Conservation (phyloP, 1,140 invertebrate species). For the Scaptomyza montana region DNA sequence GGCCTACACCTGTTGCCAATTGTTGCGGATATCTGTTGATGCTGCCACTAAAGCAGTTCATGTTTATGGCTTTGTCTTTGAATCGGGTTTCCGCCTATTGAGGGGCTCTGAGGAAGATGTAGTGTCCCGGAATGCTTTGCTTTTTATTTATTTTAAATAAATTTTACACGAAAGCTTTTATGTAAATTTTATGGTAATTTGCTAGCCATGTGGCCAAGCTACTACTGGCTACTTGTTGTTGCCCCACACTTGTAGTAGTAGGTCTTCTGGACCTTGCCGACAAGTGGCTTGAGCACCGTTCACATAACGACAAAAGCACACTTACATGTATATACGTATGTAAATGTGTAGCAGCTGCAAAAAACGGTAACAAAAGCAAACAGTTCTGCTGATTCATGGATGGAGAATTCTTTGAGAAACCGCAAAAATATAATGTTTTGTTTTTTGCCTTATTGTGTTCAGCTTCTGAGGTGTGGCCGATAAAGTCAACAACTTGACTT, state of each 20-base stretch:
- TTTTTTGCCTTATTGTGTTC: slow-evolving; percentile 23
- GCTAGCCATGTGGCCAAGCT: slow-evolving; percentile 18
- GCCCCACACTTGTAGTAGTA: not conserved
- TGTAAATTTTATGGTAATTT: slow-evolving; percentile 82
- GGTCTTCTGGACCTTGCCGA: slow-evolving; percentile 1
- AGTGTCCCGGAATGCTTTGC: slow-evolving; percentile 62
- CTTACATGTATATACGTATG: not conserved
- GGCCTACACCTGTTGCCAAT: slow-evolving; percentile 79
- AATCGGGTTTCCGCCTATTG: slow-evolving; percentile 47
- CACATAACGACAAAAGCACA: slow-evolving; percentile 15
- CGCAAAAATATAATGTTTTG: slow-evolving; percentile 40
- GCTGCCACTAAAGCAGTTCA: slow-evolving; percentile 54
- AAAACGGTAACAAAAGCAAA: slow-evolving; percentile 29
- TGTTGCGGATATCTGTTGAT: slow-evolving; percentile 45
- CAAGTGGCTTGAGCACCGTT: slow-evolving; percentile 15
- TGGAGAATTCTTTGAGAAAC: slow-evolving; percentile 39
- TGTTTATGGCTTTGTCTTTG: slow-evolving; percentile 64
- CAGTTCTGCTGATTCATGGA: slow-evolving; percentile 59
- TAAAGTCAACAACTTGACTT: slow-evolving; percentile 32
- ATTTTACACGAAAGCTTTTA: slow-evolving; percentile 80
- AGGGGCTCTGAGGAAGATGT: slow-evolving; percentile 50
- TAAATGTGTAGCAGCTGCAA: slow-evolving; percentile 25
- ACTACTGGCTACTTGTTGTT: slow-evolving; percentile 48
- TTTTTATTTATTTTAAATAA: slow-evolving; percentile 80
- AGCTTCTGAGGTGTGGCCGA: slow-evolving; percentile 41